A percentile compares a stretch with the other conserved stretches of the same genome.
Evolutionary conservation across 2,797 vertebrate genomes (phyloP).

Genomic region (Enteromius treurensis): DNA sequence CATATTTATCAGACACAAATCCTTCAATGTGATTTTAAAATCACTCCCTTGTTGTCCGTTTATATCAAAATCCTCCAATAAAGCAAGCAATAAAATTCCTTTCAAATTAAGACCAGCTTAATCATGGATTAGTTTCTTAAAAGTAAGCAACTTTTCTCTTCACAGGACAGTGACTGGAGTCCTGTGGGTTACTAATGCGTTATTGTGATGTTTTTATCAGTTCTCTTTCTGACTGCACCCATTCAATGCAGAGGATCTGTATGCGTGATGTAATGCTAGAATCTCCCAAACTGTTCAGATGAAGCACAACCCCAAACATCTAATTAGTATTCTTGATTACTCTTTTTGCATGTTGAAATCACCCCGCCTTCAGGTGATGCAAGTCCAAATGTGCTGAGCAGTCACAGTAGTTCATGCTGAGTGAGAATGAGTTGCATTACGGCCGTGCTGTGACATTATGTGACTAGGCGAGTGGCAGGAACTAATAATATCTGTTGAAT

Average conservation of each 20-base stretch:
- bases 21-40: neutral
- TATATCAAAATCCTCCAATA: neutral
- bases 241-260: neutral
- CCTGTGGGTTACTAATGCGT: neutral
- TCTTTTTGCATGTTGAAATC: too few relatives aligned
- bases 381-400: conserved; percentile 5
- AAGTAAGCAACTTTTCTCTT: neutral
- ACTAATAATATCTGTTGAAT: conserved; percentile 24
- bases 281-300: neutral
- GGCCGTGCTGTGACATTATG: neutral
- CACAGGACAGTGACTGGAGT: neutral
- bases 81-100: neutral
- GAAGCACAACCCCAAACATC: neutral
- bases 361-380: neutral
- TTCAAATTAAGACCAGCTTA: neutral
- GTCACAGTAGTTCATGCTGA: neutral
- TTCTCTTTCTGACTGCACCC: neutral
- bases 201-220: neutral
- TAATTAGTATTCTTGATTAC: neutral
- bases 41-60: neutral
- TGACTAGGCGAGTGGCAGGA: neutral
- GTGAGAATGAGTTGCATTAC: neutral
- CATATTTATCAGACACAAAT: neutral
- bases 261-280: neutral
- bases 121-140: neutral